Evolutionary conservation across 2,888 invertebrate genomes (phyloP).

Genomic region (Eledone cirrhosa): DNA sequence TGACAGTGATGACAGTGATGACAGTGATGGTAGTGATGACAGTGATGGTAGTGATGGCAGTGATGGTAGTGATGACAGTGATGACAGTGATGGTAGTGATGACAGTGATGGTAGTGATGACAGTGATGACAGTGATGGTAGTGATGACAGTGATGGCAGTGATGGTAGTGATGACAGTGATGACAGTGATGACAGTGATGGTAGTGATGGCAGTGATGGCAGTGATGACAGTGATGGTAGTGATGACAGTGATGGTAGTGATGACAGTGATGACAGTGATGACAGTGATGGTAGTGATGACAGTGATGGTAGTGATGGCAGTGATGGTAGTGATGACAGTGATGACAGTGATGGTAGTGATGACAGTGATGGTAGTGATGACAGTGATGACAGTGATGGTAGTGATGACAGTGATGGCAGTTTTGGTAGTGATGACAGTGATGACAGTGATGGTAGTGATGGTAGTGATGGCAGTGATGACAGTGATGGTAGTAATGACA

Average conservation of each 20-base stretch:
- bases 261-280: neutral
- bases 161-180: constrained; percentile 14
- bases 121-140: constrained; percentile 28
- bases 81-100: constrained; percentile 11
- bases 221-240: constrained; percentile 20
- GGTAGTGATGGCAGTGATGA: neutral
- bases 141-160: constrained; percentile 29
- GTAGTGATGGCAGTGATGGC: constrained; percentile 21
- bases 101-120: constrained; percentile 24
- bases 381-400: neutral
- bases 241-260: constrained; percentile 1
- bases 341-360: neutral
- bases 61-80: constrained; percentile 1
- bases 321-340: neutral
- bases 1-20: constrained; percentile 23
- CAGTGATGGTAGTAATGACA: neutral
- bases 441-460: neutral
- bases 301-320: constrained; percentile 12
- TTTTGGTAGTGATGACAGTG: no score
- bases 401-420: no score
- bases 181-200: constrained; percentile 10
- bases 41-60: constrained; percentile 32
- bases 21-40: constrained; percentile 30
- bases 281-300: neutral
- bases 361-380: neutral